Evolutionary conservation across 2,113 vertebrate species (phyloP).

Genomic region (Lethenteron reissneri): DNA sequence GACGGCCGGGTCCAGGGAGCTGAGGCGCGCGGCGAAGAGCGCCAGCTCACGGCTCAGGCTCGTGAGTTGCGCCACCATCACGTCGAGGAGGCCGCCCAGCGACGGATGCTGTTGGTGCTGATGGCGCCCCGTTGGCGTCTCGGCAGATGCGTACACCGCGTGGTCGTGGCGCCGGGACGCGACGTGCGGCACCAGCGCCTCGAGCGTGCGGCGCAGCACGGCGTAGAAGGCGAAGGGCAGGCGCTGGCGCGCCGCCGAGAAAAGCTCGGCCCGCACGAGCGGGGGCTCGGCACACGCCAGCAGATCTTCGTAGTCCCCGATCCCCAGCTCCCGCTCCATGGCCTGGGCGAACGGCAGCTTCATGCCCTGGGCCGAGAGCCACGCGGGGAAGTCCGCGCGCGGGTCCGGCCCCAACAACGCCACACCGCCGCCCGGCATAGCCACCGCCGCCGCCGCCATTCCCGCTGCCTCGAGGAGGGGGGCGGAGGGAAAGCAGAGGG

Average conservation of each 20-base stretch:
- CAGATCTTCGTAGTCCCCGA: neutral
- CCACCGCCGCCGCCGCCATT: neutral
- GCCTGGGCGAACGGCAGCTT: neutral
- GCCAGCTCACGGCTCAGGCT: neutral
- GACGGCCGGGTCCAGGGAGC: slow-evolving; percentile 2
- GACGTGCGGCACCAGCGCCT: too few species aligned
- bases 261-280: slow-evolving; percentile 2
- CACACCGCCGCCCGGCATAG: slow-evolving; percentile 2
- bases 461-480: too few species aligned
- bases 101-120: neutral
- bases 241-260: slow-evolving; percentile 1
- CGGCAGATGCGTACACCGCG: neutral
- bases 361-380: neutral
- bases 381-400: neutral
- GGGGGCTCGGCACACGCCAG: slow-evolving; percentile 2
- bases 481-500: too few species aligned
- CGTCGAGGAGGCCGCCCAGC: slow-evolving; percentile 6
- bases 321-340: slow-evolving; percentile 3
- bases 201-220: neutral
- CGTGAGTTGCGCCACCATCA: slow-evolving; percentile 4
- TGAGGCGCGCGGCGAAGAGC: slow-evolving; percentile 2
- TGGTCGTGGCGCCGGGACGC: neutral
- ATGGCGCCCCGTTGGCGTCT: neutral
- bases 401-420: neutral
- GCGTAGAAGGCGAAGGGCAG: slow-evolving; percentile 5